These are phyloP conservation scores for Temnopleurus reevesii DNA, from an alignment of 53 echinoderm and acorn worm genomes.

Conservation along the genomic window DNA sequence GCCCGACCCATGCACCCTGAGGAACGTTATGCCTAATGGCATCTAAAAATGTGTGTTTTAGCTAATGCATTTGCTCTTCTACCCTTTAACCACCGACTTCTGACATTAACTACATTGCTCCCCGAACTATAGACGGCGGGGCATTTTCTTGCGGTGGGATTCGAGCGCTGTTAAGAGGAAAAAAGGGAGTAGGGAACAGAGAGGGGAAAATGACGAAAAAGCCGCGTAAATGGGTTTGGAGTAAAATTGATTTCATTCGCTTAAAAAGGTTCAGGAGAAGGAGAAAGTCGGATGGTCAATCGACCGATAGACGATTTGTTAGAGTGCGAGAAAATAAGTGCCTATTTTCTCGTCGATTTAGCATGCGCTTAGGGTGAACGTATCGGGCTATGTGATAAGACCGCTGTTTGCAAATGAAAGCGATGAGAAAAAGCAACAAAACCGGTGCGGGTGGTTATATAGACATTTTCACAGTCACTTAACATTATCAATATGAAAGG, in stretches of 20 bases:
- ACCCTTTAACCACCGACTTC: conserved; percentile 53
- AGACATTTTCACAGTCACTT: neutral
- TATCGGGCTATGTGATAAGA: conserved; percentile 17
- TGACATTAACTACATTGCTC: conserved; percentile 18
- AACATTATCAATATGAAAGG: too few species aligned
- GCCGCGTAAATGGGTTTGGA: conserved; percentile 51
- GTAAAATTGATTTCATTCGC: conserved; percentile 60
- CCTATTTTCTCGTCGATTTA: conserved; percentile 37
- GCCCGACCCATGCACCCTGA: conserved; percentile 20
- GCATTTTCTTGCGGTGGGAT: conserved; percentile 34
- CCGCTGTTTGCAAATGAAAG: neutral
- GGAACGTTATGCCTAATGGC: conserved; percentile 52
- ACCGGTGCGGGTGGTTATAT: neutral
- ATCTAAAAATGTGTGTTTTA: conserved; percentile 63
- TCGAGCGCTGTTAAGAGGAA: neutral
- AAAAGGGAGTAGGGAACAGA: neutral
- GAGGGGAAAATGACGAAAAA: conserved; percentile 5
- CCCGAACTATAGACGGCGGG: neutral
- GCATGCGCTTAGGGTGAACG: conserved; percentile 9
- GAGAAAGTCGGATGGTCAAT: conserved; percentile 31
- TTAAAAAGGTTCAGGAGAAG: conserved; percentile 31
- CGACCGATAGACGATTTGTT: conserved; percentile 30
- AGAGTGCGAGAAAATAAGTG: conserved; percentile 42
- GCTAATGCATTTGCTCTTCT: conserved; percentile 60
- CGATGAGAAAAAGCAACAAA: neutral